phyloP scores from a whole-genome alignment of 2,797 vertebrate species.

The Pampus argenteus region DNA sequence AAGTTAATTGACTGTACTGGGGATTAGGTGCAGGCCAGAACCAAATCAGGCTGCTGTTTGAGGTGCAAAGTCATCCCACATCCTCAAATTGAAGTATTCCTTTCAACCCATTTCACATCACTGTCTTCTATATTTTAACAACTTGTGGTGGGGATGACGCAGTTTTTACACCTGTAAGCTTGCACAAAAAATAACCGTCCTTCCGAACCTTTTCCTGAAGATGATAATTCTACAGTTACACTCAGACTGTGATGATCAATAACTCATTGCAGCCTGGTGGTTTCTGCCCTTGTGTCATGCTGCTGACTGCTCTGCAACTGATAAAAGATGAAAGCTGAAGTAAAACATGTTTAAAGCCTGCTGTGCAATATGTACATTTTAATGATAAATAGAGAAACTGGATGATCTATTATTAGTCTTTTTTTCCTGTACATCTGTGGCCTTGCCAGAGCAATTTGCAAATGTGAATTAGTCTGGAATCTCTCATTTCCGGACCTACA shows the following conservation, averaged over 20 bases:
- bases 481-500: no score
- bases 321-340: slow-evolving; percentile 42
- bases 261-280: slow-evolving; percentile 49
- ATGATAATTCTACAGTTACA: slow-evolving; percentile 36
- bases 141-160: slow-evolving; percentile 5
- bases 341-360: slow-evolving; percentile 18
- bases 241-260: slow-evolving; percentile 51
- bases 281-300: slow-evolving; percentile 28
- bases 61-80: slow-evolving; percentile 48
- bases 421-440: neutral
- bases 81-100: slow-evolving; percentile 42
- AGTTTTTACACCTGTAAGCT: slow-evolving; percentile 12
- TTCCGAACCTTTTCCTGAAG: slow-evolving; percentile 13
- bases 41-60: slow-evolving; percentile 52
- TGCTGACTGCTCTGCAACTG: slow-evolving; percentile 34
- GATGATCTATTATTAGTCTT: neutral
- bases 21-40: slow-evolving; percentile 67
- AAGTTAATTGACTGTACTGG: slow-evolving; percentile 72
- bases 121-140: slow-evolving; percentile 21
- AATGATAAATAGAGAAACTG: neutral
- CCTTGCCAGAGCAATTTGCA: no score
- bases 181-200: slow-evolving; percentile 9
- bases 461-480: no score
- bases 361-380: slow-evolving; percentile 9
- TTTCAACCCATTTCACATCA: slow-evolving; percentile 29